phyloP scores from a whole-genome alignment of 2,113 vertebrate genomes.

The Thryonomys swinderianus region DNA sequence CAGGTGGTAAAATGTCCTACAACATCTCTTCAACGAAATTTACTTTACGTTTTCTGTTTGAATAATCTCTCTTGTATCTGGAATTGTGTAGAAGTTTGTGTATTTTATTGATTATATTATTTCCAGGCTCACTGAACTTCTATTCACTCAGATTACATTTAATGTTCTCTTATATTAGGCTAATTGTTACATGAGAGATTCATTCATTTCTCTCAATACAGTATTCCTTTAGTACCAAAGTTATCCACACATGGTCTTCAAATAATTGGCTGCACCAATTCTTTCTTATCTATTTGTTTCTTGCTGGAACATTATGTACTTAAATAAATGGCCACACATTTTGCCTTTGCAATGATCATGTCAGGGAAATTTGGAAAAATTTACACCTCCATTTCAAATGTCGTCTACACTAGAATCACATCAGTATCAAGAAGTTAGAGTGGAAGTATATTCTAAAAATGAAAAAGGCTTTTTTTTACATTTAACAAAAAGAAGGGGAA shows the following conservation, averaged over 20 bases:
- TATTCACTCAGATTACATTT: not conserved
- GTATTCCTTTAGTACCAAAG: not conserved
- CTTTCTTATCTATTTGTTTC: constrained; percentile 25
- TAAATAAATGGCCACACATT: not conserved
- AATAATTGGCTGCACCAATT: not conserved
- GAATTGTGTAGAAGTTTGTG: not conserved
- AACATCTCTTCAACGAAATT: not conserved
- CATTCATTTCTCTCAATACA: not conserved
- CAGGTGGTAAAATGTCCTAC: not conserved
- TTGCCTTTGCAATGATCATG: not conserved
- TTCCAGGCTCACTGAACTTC: not conserved
- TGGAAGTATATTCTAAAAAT: not conserved
- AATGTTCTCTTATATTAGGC: not conserved
- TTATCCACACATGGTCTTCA: not conserved
- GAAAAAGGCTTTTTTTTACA: not conserved
- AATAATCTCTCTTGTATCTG: not conserved
- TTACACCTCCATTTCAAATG: not conserved
- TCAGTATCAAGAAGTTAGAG: not conserved
- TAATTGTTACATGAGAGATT: constrained; percentile 18
- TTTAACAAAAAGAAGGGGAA: not conserved
- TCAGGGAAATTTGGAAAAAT: not conserved
- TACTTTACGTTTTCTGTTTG: constrained; percentile 14
- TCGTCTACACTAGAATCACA: not conserved
- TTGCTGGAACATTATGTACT: not conserved
- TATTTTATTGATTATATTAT: not conserved